These are phyloP conservation scores for Heliconius sara DNA, from an alignment of 2,888 invertebrate genomes.

Conservation along the genomic window DNA sequence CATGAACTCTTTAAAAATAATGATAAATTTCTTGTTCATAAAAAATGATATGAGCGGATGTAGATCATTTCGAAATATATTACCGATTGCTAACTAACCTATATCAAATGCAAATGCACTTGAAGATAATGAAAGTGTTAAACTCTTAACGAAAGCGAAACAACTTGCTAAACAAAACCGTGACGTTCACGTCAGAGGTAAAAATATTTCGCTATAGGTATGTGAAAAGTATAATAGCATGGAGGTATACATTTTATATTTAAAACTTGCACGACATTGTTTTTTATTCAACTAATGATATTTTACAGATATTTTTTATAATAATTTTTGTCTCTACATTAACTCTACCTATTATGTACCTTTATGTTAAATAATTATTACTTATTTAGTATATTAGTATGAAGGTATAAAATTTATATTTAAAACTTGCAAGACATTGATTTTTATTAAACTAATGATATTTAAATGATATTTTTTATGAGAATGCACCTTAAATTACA, in stretches of 20 bases:
- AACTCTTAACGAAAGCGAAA: slow-evolving; percentile 45
- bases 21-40: background rate
- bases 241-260: background rate
- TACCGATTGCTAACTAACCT: background rate
- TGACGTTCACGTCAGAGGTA: slow-evolving; percentile 25
- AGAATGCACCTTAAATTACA: too few species aligned
- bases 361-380: too few species aligned
- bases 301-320: background rate
- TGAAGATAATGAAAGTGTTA: slow-evolving; percentile 39
- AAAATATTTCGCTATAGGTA: slow-evolving; percentile 3
- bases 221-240: background rate
- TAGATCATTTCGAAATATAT: background rate
- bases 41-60: background rate
- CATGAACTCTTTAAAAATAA: background rate
- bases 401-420: too few species aligned
- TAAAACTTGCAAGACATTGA: too few species aligned
- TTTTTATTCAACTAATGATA: background rate
- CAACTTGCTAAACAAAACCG: slow-evolving; percentile 40
- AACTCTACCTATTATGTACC: background rate
- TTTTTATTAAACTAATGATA: too few species aligned
- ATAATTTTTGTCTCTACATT: background rate
- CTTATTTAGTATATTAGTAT: too few species aligned
- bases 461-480: too few species aligned
- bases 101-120: slow-evolving; percentile 29
- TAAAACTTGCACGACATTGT: background rate